Percentiles rank a stretch among this genome's conserved stretches.
phyloP scores from a whole-genome alignment of 2,113 vertebrate species.

The Brienomyrus brachyistius region DNA sequence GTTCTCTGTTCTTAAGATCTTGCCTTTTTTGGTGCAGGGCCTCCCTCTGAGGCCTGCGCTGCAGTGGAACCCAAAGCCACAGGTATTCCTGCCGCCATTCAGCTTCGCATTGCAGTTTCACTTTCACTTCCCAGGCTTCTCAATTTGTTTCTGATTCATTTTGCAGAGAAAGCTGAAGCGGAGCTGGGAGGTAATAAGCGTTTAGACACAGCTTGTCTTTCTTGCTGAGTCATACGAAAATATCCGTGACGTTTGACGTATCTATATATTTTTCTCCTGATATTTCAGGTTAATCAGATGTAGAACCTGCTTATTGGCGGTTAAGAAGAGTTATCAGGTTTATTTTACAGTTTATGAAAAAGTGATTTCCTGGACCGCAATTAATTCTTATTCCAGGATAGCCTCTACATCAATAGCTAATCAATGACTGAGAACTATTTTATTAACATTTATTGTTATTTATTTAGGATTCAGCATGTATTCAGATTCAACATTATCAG shows the following conservation, averaged over 20 bases:
- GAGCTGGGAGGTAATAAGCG: not conserved
- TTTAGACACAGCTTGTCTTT: not conserved
- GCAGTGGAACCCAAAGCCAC: not conserved
- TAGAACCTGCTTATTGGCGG: not conserved
- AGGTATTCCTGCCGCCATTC: not conserved
- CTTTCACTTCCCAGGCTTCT: not conserved
- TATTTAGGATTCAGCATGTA: not conserved
- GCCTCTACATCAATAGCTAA: not conserved
- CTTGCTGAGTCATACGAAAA: not conserved
- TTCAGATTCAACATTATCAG: not conserved
- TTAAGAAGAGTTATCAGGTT: not conserved
- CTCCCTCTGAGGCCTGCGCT: not conserved
- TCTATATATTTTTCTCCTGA: not conserved
- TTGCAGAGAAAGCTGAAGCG: not conserved
- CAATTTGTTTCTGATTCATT: not conserved
- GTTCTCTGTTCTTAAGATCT: not conserved
- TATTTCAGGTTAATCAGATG: not conserved
- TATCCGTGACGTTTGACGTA: not conserved
- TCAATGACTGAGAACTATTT: not conserved
- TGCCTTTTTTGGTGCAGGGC: not conserved
- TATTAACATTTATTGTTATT: not conserved
- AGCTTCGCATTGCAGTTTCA: not conserved
- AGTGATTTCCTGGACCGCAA: not conserved
- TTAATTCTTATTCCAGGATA: not conserved
- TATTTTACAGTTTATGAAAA: not conserved